Percentiles rank a stretch among this genome's conserved stretches.
Evolutionary conservation across 2,113 vertebrate genomes (phyloP).

Genomic region (Heloderma charlesbogerti): DNA sequence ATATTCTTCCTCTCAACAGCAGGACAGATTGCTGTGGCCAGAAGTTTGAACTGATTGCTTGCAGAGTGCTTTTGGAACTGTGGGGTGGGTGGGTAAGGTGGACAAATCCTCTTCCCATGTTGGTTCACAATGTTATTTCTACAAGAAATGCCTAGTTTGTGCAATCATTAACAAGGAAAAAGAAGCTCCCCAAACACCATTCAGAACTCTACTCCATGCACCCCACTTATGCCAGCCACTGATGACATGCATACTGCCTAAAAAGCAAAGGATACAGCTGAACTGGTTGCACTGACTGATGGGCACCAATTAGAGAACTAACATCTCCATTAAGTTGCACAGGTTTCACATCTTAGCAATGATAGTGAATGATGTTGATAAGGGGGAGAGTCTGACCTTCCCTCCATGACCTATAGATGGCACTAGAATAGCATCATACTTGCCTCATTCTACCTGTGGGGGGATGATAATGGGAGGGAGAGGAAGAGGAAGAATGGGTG

Average conservation of each 20-base stretch:
- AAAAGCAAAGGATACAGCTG: background rate
- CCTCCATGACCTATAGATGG: constrained; percentile 56
- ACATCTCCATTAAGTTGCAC: background rate
- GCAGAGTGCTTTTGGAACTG: too few species aligned
- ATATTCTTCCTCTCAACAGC: too few species aligned
- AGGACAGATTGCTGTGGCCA: too few species aligned
- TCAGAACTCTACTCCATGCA: background rate
- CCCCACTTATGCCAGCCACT: background rate
- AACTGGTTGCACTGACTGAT: background rate
- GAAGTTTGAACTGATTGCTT: too few species aligned
- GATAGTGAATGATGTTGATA: too few species aligned
- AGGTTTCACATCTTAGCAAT: background rate
- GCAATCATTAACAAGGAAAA: too few species aligned
- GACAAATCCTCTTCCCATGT: too few species aligned
- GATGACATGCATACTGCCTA: background rate
- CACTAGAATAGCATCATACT: background rate
- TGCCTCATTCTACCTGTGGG: constrained; percentile 38
- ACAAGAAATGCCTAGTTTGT: too few species aligned
- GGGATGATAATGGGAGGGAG: background rate
- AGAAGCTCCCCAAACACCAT: too few species aligned
- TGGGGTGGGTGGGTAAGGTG: too few species aligned
- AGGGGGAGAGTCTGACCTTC: background rate
- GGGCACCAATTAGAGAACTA: background rate
- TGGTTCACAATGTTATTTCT: too few species aligned
- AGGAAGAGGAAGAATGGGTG: background rate